Evolutionary conservation across 2,113 vertebrate species (phyloP), one percentile per base, ranked within the genome.

Genomic region (Pterocles orientalis): DNA sequence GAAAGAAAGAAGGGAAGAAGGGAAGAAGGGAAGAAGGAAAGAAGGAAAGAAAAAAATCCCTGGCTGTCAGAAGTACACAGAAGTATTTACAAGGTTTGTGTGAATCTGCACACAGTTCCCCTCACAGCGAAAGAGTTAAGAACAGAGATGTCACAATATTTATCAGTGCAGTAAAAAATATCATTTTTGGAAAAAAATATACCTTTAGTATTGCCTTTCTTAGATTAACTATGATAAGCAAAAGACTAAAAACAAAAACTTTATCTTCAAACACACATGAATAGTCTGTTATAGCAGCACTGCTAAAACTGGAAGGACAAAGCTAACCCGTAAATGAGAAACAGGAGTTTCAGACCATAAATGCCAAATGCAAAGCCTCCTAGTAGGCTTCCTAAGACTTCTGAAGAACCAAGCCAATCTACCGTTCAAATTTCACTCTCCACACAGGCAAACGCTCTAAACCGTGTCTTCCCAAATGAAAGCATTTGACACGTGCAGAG

Each of bases 201-300:
- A 98, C 95, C 96, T 98, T 98, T 98, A 98, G 97, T 98, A 98
- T 98, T 98, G 98, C 98, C 98, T 98, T 98, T 98, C 97, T 98
- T 98, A 97, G 97, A 96, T 97, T 97, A 98, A 97, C 96, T 98
- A 97, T 95, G 97, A 96, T 95, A 97, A 98, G 96, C 96, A 97
- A 98, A 96, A 97, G 93, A 96, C 90, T 94, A 97, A 95, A 95
- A 97, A 64, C 95, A 96, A 98, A 97, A 96, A 29, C 61, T 94
- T 97, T 57, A 83, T 70, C 95, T 97, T 97, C 96, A 96, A 95
- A 97, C 95, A 96, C 54, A 43, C 64, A 92, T 80, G 94, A 95
- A 95, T 95, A 97, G 88, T 95, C 86, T 97, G 95, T 94, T 96
- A 92, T 96, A 98, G 98, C 98, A 98, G 98, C 97, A 95, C 91